These are phyloP conservation scores for Paracanthobrama guichenoti DNA, from an alignment of 2,113 vertebrate genomes.

Conservation along the genomic window DNA sequence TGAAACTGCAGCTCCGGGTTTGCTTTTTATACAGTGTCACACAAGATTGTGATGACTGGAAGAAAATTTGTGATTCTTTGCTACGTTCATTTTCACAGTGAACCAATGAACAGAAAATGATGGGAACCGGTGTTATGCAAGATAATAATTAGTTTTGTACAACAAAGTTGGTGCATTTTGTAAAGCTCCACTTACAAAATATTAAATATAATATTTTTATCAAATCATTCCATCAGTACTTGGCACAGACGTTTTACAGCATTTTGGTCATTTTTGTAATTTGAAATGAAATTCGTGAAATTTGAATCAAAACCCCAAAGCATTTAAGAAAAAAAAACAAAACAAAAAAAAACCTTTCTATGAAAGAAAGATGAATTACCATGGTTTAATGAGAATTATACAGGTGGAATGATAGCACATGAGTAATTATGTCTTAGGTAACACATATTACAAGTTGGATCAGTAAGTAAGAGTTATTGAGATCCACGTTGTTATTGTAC, in stretches of 20 bases:
- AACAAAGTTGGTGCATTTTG: background rate
- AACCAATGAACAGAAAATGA: conserved; percentile 28
- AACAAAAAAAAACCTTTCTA: background rate
- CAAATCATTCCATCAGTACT: too few relatives aligned
- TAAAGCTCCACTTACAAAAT: background rate
- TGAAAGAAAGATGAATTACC: background rate
- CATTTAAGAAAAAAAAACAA: background rate
- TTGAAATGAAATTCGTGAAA: too few relatives aligned
- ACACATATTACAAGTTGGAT: conserved; percentile 10
- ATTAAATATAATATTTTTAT: background rate
- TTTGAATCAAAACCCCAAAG: background rate
- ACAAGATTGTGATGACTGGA: conserved; percentile 17
- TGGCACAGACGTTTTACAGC: too few relatives aligned
- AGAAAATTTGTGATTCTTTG: background rate
- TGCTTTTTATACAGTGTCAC: conserved; percentile 23
- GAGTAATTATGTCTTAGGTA: background rate
- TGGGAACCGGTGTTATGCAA: background rate
- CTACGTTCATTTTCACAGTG: background rate
- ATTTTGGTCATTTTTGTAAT: background rate
- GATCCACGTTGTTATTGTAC: background rate
- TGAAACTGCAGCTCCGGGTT: conserved; percentile 23
- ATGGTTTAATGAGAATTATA: background rate
- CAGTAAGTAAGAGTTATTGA: background rate
- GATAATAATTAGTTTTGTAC: background rate
- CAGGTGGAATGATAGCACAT: background rate